phyloP scores from a whole-genome alignment of 2,113 vertebrate genomes.

The Geococcyx californianus region DNA sequence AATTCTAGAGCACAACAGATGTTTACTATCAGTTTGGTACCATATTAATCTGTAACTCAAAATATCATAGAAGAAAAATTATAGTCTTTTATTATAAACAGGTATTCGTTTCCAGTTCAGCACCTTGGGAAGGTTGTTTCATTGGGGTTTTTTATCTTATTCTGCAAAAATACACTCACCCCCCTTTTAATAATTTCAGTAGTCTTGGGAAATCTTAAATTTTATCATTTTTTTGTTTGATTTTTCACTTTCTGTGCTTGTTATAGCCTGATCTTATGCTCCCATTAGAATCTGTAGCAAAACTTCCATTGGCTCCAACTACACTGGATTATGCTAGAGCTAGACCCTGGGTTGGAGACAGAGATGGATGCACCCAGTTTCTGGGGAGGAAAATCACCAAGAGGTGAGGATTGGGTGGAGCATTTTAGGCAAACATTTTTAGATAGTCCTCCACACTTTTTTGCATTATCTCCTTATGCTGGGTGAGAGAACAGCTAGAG shows the following conservation, averaged over 20 bases:
- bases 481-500: not conserved
- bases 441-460: not conserved
- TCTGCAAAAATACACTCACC: not conserved
- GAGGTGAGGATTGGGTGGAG: not conserved
- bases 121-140: too few species aligned
- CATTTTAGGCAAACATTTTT: not conserved
- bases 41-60: not conserved
- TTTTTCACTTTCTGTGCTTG: not conserved
- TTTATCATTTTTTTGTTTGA: not conserved
- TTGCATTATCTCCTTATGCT: not conserved
- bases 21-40: not conserved
- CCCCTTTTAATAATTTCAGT: not conserved
- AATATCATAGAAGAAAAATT: not conserved
- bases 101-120: not conserved
- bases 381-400: not conserved
- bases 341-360: not conserved
- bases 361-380: not conserved
- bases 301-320: not conserved
- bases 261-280: not conserved
- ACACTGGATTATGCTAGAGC: rapidly evolving
- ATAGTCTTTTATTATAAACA: not conserved
- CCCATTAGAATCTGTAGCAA: not conserved
- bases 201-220: not conserved
- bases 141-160: not conserved
- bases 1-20: not conserved